These are phyloP conservation scores for Xanthia togata DNA, from an alignment of 2,888 invertebrate genomes.

Conservation along the genomic window DNA sequence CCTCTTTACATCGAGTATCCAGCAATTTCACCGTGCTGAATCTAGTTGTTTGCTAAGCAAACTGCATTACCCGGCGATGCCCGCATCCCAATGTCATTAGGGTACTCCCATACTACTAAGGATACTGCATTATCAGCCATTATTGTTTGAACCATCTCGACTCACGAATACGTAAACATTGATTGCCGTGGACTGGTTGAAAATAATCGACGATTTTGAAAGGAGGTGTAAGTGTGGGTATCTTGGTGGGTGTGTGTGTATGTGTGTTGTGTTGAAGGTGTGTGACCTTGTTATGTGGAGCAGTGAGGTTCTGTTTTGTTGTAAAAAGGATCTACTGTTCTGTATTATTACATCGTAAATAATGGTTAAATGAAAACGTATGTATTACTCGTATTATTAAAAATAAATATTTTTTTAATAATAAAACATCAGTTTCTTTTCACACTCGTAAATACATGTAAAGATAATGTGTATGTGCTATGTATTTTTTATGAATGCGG, in stretches of 20 bases:
- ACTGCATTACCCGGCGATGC: conserved; percentile 50
- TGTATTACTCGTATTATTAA: too few relatives aligned
- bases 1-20: neutral
- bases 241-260: too few relatives aligned
- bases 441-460: too few relatives aligned
- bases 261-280: neutral
- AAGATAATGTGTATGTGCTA: neutral
- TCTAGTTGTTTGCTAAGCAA: conserved; percentile 52
- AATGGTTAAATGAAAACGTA: neutral
- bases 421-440: neutral
- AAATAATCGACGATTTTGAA: neutral
- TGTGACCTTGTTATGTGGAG: neutral
- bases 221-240: neutral
- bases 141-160: conserved; percentile 23
- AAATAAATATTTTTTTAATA: neutral
- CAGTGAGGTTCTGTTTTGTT: neutral
- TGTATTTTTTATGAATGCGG: neutral
- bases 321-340: neutral
- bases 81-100: conserved; percentile 57
- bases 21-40: conserved; percentile 8
- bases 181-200: neutral
- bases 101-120: neutral
- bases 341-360: neutral
- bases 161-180: neutral
- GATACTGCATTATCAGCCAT: conserved; percentile 17